Conservation (phyloP, 2,888 invertebrate species). For the Unio delphinus region DNA sequence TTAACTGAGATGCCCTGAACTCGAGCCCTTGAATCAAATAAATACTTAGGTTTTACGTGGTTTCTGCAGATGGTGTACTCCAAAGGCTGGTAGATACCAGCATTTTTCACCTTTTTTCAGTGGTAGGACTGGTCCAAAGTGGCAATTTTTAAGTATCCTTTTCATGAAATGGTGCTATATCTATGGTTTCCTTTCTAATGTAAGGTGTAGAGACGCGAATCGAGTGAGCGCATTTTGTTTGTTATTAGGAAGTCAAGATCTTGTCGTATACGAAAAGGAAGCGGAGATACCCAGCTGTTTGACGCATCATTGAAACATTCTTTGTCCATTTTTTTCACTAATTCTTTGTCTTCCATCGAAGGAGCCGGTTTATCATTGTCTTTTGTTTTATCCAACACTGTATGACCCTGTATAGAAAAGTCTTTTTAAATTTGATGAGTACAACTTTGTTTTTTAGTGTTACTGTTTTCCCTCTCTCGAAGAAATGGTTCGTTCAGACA, state of each 20-base stretch:
- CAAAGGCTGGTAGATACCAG: slow-evolving; percentile 8
- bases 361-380: slow-evolving; percentile 11
- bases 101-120: slow-evolving; percentile 4
- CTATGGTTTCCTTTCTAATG: no score
- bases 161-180: neutral
- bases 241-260: slow-evolving; percentile 17
- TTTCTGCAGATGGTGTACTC: slow-evolving; percentile 5
- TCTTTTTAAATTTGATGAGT: no score
- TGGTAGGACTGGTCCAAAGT: neutral
- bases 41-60: neutral
- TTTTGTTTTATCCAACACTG: slow-evolving; percentile 5
- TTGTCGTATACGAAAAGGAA: slow-evolving; percentile 12
- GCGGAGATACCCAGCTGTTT: slow-evolving; percentile 17
- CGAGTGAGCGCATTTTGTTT: slow-evolving; percentile 5
- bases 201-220: no score
- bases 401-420: neutral
- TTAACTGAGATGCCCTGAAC: slow-evolving; percentile 5
- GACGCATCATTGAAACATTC: slow-evolving; percentile 10
- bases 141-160: neutral
- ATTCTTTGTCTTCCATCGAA: slow-evolving; percentile 17
- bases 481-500: slow-evolving; percentile 5
- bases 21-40: slow-evolving; percentile 5
- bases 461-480: neutral
- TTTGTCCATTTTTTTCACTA: slow-evolving; percentile 13
- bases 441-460: no score